Evolutionary conservation across 2,113 vertebrate species (phyloP).

Genomic region (Speoplatyrhinus poulsoni): DNA sequence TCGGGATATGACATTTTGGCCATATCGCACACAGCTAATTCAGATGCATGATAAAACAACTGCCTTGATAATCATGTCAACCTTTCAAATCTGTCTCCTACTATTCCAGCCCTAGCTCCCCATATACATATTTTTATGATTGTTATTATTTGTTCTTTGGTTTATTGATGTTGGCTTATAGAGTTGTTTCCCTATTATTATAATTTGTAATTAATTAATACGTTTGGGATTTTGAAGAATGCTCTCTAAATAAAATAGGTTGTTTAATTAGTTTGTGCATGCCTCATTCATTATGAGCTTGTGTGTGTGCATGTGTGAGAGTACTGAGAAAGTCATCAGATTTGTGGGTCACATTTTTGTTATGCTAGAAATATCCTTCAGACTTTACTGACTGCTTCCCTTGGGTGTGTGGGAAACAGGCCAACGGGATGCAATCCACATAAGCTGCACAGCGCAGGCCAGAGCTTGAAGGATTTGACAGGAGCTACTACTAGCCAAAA

Average conservation of each 20-base stretch:
- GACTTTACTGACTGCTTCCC: slow-evolving; percentile 18
- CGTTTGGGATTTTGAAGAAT: neutral
- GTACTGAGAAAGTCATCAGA: slow-evolving; percentile 18
- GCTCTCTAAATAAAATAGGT: neutral
- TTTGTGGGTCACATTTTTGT: slow-evolving; percentile 40
- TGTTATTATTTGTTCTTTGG: neutral
- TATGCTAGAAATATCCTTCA: slow-evolving; percentile 26
- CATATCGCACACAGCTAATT: neutral
- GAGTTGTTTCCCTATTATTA: neutral
- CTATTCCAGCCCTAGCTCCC: slow-evolving; percentile 1
- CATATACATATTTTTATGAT: neutral
- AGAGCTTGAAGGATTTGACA: slow-evolving; percentile 1
- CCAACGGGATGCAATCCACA: slow-evolving; percentile 25
- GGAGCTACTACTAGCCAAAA: slow-evolving; percentile 1
- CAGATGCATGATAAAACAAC: slow-evolving; percentile 23
- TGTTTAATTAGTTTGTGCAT: neutral
- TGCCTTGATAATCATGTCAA: slow-evolving; percentile 5
- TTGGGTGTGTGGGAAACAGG: slow-evolving; percentile 16
- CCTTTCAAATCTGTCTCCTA: slow-evolving; percentile 8
- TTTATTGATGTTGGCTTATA: neutral
- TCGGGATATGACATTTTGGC: no score
- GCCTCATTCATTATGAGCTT: neutral
- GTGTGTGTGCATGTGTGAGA: neutral
- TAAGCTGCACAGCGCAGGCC: slow-evolving; percentile 16
- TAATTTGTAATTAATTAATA: no score